These are phyloP conservation scores for Corythaeola cristata DNA, from an alignment of 2,113 vertebrate species.

Conservation along the genomic window DNA sequence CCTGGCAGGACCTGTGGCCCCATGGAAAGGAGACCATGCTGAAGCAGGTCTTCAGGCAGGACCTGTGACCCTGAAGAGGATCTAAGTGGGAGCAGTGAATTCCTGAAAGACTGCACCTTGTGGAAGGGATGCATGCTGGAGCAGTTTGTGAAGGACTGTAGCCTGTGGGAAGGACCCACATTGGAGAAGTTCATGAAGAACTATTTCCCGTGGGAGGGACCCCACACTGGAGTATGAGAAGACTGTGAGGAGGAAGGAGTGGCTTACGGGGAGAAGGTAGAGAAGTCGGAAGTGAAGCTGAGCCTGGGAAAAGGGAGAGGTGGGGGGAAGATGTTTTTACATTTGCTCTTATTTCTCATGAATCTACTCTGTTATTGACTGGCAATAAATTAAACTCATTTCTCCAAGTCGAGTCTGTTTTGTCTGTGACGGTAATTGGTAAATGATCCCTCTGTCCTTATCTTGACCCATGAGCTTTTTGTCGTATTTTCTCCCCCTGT, in stretches of 20 bases:
- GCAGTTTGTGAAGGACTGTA: not conserved
- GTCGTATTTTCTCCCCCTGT: not conserved
- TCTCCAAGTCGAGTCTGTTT: not conserved
- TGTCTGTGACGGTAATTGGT: not conserved
- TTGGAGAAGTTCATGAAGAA: not conserved
- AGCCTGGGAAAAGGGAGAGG: not conserved
- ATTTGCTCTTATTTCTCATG: not conserved
- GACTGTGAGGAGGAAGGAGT: not conserved
- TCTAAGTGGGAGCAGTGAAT: fast-evolving
- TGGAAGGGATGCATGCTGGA: not conserved
- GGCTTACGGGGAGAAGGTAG: not conserved
- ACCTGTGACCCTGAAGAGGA: not conserved
- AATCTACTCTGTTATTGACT: not conserved
- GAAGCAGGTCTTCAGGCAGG: not conserved
- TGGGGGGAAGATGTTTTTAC: not conserved
- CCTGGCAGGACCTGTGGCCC: not conserved
- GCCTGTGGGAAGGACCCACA: not conserved
- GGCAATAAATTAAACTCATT: not conserved
- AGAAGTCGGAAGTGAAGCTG: not conserved
- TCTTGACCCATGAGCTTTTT: not conserved
- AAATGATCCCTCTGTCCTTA: not conserved
- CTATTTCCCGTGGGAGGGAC: fast-evolving
- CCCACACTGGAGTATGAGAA: not conserved
- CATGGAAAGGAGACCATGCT: fast-evolving
- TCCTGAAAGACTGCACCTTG: not conserved